Evolutionary conservation across 92 coral and sea anemone genomes (phyloP).

Genomic region (Parazoanthus darwini): DNA sequence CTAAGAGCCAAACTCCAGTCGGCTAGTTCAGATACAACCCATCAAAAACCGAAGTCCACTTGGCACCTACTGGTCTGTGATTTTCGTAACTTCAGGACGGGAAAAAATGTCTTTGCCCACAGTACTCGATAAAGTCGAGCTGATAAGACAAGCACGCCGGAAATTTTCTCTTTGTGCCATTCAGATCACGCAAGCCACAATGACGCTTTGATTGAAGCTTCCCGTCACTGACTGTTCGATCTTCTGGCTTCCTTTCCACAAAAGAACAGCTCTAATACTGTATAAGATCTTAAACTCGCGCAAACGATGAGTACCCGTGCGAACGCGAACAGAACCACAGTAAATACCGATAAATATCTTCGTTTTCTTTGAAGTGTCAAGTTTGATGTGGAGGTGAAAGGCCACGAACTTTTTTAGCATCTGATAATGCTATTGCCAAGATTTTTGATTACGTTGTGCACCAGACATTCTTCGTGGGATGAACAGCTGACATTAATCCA

Average conservation of each 20-base stretch:
- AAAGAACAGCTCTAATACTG: not conserved
- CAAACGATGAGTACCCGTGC: not conserved
- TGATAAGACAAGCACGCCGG: conserved; percentile 61
- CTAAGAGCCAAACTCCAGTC: not conserved
- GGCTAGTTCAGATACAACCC: not conserved
- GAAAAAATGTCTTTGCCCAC: conserved; percentile 31
- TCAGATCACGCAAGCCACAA: conserved; percentile 59
- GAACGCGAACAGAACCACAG: conserved; percentile 12
- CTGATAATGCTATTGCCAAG: conserved; percentile 36
- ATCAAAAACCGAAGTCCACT: conserved; percentile 21
- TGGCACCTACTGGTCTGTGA: conserved; percentile 43
- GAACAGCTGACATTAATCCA: conserved; percentile 27
- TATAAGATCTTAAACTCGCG: not conserved
- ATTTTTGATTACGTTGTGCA: conserved; percentile 8
- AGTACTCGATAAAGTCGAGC: conserved; percentile 52
- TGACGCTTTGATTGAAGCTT: not conserved
- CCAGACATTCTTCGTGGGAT: conserved; percentile 1
- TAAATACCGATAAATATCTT: not conserved
- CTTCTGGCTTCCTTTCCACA: not conserved
- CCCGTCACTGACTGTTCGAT: not conserved
- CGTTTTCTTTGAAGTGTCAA: conserved; percentile 28
- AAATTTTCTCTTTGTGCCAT: conserved; percentile 40
- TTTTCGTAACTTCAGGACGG: conserved; percentile 23
- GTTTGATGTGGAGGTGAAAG: conserved; percentile 28
- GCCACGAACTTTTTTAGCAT: conserved; percentile 25